Base-by-base conservation (phyloP, 2,888 invertebrate species). In the Macrosiphum euphorbiae region DNA sequence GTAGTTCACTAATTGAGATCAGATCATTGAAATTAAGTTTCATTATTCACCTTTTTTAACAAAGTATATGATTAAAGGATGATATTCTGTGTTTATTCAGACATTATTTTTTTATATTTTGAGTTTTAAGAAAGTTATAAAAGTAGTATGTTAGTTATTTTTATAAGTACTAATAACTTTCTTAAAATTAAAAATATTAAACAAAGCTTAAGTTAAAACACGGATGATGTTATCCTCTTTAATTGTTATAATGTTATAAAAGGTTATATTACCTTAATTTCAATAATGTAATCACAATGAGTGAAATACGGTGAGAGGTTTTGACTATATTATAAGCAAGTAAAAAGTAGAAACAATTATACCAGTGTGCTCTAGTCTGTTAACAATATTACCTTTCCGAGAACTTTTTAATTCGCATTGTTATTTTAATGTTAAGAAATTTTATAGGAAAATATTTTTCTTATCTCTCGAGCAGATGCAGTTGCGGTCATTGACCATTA, bases 401-500 rank as follows among this genome's bases (percentile, higher is more conserved):
- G 88, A 84, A 41, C 88, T 78, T 55, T 92, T 52, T 88, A 28
- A 87, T 78, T 78, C 41, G 4, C 44, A 78, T 78, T 92, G 92
- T 92, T 92, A 41, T 78, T 92, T 92, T 55, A 55, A 41, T 50
- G 55, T 89, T 44, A 61, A 85, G 55, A 89, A 88, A 90, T 41
- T 85, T 93, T 93, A 55, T 44, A 47, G 41, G 58, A 55, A 89
- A 92, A 93, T 52, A 35, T 58, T 94, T 94, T 67, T 94, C 94
- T 87, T 86, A 87, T 86, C 86, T 86, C 61, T 28, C 16, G 7
- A 58, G n/a, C 52, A 90, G 88, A 52, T 67, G 86, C 86, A 52
- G 88, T 92, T 88, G 92, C 92, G 94, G 94, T 94, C 90, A 90
- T 94, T 94, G 90, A 94, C 94, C 94, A 94, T 94, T 90, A 67